phyloP scores from a whole-genome alignment of 2,113 vertebrate species.

The Proterorhinus semilunaris region DNA sequence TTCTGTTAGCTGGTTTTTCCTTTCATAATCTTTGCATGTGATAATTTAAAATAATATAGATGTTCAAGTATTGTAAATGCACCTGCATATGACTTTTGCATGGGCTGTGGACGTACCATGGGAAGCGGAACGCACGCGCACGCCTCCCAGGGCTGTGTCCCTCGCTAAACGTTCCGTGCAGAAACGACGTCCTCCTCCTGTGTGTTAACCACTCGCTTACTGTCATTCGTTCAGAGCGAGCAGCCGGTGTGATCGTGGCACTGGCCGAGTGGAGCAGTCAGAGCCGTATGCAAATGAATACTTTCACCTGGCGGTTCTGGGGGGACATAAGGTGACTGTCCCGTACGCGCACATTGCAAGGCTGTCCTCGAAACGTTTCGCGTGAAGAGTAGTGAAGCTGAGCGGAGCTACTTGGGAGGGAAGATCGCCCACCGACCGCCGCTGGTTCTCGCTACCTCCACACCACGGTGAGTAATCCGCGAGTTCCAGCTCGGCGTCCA shows the following conservation, averaged over 20 bases:
- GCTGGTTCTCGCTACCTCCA: constrained; percentile 34
- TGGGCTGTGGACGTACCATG: not conserved
- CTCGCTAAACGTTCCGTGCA: constrained; percentile 60
- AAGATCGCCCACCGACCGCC: constrained; percentile 22
- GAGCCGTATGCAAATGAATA: constrained; percentile 65
- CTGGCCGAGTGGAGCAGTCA: constrained; percentile 65
- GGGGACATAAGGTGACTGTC: not conserved
- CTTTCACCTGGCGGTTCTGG: constrained; percentile 46
- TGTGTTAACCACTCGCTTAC: constrained; percentile 45
- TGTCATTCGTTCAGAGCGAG: constrained; percentile 70
- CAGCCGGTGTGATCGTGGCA: constrained; percentile 72
- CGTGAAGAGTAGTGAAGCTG: constrained; percentile 20
- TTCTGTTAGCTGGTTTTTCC: too few relatives aligned
- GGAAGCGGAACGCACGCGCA: constrained; percentile 44
- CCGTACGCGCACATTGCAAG: constrained; percentile 2
- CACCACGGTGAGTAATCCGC: constrained; percentile 66
- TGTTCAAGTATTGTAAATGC: too few relatives aligned
- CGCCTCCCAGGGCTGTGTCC: constrained; percentile 38
- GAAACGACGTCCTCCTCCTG: constrained; percentile 62
- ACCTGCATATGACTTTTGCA: too few relatives aligned
- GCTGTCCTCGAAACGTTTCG: constrained; percentile 10
- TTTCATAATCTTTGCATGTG: not conserved
- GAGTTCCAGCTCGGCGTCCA: constrained; percentile 25
- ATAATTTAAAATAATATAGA: not conserved
- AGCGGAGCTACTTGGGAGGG: constrained; percentile 39